Evolutionary conservation across 1,140 invertebrate genomes (phyloP).

Genomic region (Sitobion miscanthi): DNA sequence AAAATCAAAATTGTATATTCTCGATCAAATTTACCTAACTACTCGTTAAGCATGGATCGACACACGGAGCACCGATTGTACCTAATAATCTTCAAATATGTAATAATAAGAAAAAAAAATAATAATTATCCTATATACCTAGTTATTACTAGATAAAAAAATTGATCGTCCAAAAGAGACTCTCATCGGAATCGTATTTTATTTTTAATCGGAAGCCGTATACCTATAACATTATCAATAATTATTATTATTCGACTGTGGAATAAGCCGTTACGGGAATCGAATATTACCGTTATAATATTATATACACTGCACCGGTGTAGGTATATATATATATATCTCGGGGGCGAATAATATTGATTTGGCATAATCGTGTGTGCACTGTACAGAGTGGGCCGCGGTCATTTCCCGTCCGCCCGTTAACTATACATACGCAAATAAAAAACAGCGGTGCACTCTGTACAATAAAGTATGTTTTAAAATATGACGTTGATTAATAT

Average conservation of each 20-base stretch:
- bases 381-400: neutral
- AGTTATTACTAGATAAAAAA: too few relatives aligned
- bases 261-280: neutral
- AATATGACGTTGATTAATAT: neutral
- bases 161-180: too few relatives aligned
- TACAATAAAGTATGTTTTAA: neutral
- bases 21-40: too few relatives aligned
- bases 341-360: neutral
- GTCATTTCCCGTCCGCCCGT: neutral
- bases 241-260: neutral
- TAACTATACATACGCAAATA: neutral
- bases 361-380: neutral
- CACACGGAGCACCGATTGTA: too few relatives aligned
- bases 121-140: too few relatives aligned
- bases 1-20: too few relatives aligned
- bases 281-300: neutral
- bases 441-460: neutral
- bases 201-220: slow-evolving; percentile 3
- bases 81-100: too few relatives aligned
- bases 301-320: neutral
- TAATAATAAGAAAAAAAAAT: too few relatives aligned
- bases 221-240: neutral
- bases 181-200: neutral
- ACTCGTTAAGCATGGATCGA: too few relatives aligned
- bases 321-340: neutral